Percentiles rank a stretch among this genome's conserved stretches.
phyloP scores from a whole-genome alignment of 2,113 vertebrate species.

The Sula dactylatra region DNA sequence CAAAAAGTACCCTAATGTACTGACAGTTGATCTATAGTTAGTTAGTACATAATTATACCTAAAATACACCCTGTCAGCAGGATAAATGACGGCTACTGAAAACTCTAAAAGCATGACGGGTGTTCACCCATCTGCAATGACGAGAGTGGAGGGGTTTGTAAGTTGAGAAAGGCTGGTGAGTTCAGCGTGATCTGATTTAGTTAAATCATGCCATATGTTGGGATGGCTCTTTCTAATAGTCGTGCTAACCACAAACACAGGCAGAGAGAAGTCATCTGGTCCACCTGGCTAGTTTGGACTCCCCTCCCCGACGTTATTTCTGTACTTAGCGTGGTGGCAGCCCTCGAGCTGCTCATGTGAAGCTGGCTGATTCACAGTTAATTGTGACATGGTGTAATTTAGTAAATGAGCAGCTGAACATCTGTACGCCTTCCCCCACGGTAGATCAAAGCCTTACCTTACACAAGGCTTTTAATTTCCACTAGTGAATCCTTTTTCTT shows the following conservation, averaged over 20 bases:
- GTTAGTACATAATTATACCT: constrained; percentile 68
- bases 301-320: background rate
- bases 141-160: constrained; percentile 49
- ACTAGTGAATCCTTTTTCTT: background rate
- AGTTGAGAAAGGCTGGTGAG: constrained; percentile 53
- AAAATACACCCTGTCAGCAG: constrained; percentile 63
- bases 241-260: constrained; percentile 22
- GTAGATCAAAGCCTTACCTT: constrained; percentile 58
- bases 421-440: constrained; percentile 60
- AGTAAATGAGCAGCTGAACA: constrained; percentile 68
- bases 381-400: constrained; percentile 69
- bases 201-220: constrained; percentile 50
- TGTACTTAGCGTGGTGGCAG: constrained; percentile 6
- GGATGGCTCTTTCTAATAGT: constrained; percentile 39
- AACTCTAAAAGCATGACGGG: constrained; percentile 55
- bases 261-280: constrained; percentile 14
- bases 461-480: constrained; percentile 42
- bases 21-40: constrained; percentile 68
- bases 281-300: constrained; percentile 41
- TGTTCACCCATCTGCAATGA: constrained; percentile 62
- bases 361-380: constrained; percentile 65
- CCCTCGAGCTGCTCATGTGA: constrained; percentile 57
- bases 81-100: constrained; percentile 65
- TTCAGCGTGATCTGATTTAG: constrained; percentile 40
- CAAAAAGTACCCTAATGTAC: constrained; percentile 48